These are phyloP conservation scores for Athalia circularis DNA, from an alignment of 2,888 invertebrate genomes.

Conservation along the genomic window DNA sequence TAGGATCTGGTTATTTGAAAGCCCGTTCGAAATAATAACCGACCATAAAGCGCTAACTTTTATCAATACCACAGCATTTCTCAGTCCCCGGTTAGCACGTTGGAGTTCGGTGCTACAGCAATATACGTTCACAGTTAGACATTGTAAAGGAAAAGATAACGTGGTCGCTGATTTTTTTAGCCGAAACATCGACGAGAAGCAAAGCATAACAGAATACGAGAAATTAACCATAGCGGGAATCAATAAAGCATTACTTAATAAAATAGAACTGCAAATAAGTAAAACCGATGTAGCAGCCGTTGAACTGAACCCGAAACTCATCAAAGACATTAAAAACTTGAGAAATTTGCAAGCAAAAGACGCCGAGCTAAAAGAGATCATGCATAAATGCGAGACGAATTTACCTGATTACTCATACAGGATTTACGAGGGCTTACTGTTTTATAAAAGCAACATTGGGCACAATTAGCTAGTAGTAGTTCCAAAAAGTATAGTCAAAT, in stretches of 20 bases:
- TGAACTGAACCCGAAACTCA: background rate
- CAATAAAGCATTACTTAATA: constrained; percentile 4
- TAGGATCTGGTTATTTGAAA: constrained; percentile 56
- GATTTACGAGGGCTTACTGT: constrained; percentile 33
- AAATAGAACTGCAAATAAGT: background rate
- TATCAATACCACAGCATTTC: constrained; percentile 55
- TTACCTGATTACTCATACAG: background rate
- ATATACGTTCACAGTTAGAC: constrained; percentile 54
- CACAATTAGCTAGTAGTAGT: constrained; percentile 30
- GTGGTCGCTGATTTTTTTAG: constrained; percentile 56
- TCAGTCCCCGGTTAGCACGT: constrained; percentile 53
- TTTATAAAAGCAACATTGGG: constrained; percentile 7
- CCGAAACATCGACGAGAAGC: constrained; percentile 47
- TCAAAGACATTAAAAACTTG: constrained; percentile 14
- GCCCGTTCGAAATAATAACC: constrained; percentile 55
- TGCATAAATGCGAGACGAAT: background rate
- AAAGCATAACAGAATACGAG: constrained; percentile 11
- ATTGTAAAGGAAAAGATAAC: constrained; percentile 57
- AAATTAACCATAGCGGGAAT: constrained; percentile 25
- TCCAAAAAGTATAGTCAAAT: background rate
- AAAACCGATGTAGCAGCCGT: background rate
- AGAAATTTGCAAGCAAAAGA: constrained; percentile 36
- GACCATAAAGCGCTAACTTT: constrained; percentile 59
- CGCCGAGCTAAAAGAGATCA: background rate
- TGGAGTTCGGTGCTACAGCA: constrained; percentile 56